Evolutionary conservation across 2,888 invertebrate genomes (phyloP), one percentile per base, ranked within the genome.

Genomic region (Tridacna crocea): DNA sequence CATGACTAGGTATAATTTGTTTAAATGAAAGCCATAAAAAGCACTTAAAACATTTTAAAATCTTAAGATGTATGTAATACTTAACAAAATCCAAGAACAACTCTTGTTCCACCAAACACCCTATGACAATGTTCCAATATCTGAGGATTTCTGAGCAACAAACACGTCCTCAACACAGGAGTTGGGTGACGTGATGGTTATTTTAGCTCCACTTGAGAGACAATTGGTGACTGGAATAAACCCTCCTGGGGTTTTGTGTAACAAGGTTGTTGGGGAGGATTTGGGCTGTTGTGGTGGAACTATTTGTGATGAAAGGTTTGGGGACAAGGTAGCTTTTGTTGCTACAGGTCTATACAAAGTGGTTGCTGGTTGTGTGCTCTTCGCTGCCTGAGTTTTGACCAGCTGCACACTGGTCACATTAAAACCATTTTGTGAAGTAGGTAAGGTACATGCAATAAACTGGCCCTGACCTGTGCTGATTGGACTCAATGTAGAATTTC

Each of bases 261-360:
- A 24, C 26, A 77, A 55, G 19, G 84, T 63, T 46, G 70, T 60
- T 8, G 81, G 68, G 17, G 77, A 68, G 15, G 75, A 68, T 19
- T 75, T 73, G 22, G 79, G 36, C 47, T 81, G 61, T 24, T 77
- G 75, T n/a, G 87, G 84, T 26, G 87, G 74, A 26, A 83, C 75
- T 48, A 83, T 87, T 51, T 84, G 83, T 19, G 81, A 70, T 0
- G 81, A 79, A 12, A 76, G 74, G 47, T 77, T 80, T 1, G 82
- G 84, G 8, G 86, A 84, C 12, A 72, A 70, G 22, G 72, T 68
- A 36, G 80, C 80, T 63, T 84, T 87, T 22, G 84, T 84, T 24
- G 86, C 82, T 27, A 87, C 74, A 11, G 86, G 86, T 48, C 82
- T 77, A 26, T 82, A 77, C 10, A 87, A 66, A 19, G 77, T 73